Evolutionary conservation across 2,888 invertebrate species (phyloP).

Genomic region (Phoenoteleia sp.): DNA sequence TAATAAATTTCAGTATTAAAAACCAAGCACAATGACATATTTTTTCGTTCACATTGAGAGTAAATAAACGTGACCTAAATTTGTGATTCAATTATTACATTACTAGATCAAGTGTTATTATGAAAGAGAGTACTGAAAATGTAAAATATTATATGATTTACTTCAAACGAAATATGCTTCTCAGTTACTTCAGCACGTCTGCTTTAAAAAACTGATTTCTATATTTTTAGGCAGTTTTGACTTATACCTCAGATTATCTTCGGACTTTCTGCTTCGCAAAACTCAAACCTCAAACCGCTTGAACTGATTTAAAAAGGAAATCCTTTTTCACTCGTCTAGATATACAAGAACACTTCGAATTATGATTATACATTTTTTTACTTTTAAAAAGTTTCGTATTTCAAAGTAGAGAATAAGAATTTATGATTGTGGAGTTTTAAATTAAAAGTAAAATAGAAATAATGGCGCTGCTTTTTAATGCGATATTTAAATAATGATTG

Average conservation of each 20-base stretch:
- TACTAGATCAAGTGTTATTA: too few relatives aligned
- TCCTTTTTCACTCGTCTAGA: constrained; percentile 62
- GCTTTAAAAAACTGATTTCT: constrained; percentile 49
- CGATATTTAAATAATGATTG: not conserved
- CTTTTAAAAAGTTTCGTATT: constrained; percentile 51
- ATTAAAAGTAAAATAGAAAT: constrained; percentile 16
- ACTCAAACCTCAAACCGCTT: constrained; percentile 62
- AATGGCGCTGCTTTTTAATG: not conserved
- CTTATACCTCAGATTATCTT: constrained; percentile 64
- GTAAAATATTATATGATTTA: not conserved
- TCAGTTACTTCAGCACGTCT: constrained; percentile 23
- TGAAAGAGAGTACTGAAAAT: too few relatives aligned
- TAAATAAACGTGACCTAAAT: too few relatives aligned
- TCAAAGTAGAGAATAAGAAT: constrained; percentile 53
- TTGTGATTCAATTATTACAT: too few relatives aligned
- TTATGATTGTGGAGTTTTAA: constrained; percentile 45
- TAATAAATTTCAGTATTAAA: too few relatives aligned
- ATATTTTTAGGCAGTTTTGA: constrained; percentile 61
- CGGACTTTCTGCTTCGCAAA: constrained; percentile 57
- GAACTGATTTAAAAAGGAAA: constrained; percentile 70
- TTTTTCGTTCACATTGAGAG: too few relatives aligned
- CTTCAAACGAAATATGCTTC: not conserved
- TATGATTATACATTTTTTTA: constrained; percentile 66
- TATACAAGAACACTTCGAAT: constrained; percentile 68
- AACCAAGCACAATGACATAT: too few relatives aligned